Conservation (phyloP, 2,797 vertebrate genomes). For the Microctenopoma lineatum region DNA sequence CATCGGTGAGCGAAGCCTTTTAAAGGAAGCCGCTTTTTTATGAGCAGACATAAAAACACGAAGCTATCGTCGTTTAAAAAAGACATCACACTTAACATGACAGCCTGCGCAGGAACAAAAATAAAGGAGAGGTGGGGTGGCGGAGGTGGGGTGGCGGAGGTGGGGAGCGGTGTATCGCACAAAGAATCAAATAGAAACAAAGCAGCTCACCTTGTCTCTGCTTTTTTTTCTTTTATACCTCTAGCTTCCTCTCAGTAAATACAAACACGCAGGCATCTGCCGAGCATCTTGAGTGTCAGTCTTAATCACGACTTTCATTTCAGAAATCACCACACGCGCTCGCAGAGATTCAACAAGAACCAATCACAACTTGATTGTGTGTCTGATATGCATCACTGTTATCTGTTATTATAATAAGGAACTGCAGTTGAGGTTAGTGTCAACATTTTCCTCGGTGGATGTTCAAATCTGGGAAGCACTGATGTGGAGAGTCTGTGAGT, state of each 20-base stretch:
- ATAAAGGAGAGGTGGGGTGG: conserved; percentile 15
- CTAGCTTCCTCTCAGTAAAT: conserved; percentile 5
- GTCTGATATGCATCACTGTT: conserved; percentile 8
- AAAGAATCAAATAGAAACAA: conserved; percentile 43
- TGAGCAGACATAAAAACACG: conserved; percentile 68
- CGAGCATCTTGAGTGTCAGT: conserved; percentile 10
- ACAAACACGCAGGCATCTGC: conserved; percentile 14
- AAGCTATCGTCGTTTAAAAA: conserved; percentile 61
- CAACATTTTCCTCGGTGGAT: conserved; percentile 14
- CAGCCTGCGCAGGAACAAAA: conserved; percentile 53
- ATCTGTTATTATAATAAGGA: conserved; percentile 23
- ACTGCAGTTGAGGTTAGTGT: conserved; percentile 21
- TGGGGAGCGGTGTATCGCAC: conserved; percentile 14
- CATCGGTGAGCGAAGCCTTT: conserved; percentile 46
- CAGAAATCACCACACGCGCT: conserved; percentile 1
- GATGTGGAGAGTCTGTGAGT: conserved; percentile 29
- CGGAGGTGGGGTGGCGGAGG: conserved; percentile 19
- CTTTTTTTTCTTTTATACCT: conserved; percentile 15
- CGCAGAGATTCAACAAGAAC: not conserved
- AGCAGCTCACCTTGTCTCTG: conserved; percentile 20
- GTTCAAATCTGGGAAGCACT: conserved; percentile 29
- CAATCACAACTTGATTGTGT: conserved; percentile 12
- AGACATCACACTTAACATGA: conserved; percentile 64
- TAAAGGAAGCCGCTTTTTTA: conserved; percentile 63
- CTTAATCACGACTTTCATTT: conserved; percentile 26